Conservation (phyloP, 2,888 invertebrate genomes). For the Lasioglossum marginatum region DNA sequence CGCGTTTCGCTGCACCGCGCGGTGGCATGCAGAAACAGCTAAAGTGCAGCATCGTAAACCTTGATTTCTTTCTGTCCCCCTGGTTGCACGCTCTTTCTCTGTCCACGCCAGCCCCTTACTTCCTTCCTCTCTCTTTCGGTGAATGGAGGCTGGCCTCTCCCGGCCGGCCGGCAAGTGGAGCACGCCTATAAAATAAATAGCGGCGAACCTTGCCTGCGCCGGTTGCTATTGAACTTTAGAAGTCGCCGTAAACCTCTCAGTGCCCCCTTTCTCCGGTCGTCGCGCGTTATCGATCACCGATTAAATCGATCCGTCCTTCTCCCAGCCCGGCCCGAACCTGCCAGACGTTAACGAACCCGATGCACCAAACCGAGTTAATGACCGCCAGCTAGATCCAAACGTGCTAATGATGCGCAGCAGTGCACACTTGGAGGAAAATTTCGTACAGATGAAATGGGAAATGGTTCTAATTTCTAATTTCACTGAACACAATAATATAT, state of each 20-base stretch:
- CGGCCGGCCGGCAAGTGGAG: slow-evolving; percentile 69
- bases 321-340: background rate
- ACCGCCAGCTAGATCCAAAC: background rate
- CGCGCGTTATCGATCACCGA: slow-evolving; percentile 47
- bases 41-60: slow-evolving; percentile 71
- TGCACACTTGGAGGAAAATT: too few relatives aligned
- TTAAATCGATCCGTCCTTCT: slow-evolving; percentile 41
- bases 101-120: background rate
- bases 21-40: slow-evolving; percentile 67
- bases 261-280: slow-evolving; percentile 52
- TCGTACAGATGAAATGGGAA: too few relatives aligned
- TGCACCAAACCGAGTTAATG: background rate
- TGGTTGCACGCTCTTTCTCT: slow-evolving; percentile 2
- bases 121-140: slow-evolving; percentile 28
- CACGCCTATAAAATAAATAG: slow-evolving; percentile 74
- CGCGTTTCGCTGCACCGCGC: slow-evolving; percentile 43
- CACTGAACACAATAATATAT: too few relatives aligned
- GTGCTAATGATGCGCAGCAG: background rate
- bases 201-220: slow-evolving; percentile 61
- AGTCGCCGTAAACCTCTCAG: slow-evolving; percentile 67
- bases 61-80: slow-evolving; percentile 53
- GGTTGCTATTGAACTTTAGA: slow-evolving; percentile 75
- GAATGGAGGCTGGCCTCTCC: slow-evolving; percentile 52
- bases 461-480: too few relatives aligned
- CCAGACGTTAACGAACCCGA: slow-evolving; percentile 6